Base-by-base conservation (phyloP, 2,888 invertebrate species). In the Caradrina clavipalpis region DNA sequence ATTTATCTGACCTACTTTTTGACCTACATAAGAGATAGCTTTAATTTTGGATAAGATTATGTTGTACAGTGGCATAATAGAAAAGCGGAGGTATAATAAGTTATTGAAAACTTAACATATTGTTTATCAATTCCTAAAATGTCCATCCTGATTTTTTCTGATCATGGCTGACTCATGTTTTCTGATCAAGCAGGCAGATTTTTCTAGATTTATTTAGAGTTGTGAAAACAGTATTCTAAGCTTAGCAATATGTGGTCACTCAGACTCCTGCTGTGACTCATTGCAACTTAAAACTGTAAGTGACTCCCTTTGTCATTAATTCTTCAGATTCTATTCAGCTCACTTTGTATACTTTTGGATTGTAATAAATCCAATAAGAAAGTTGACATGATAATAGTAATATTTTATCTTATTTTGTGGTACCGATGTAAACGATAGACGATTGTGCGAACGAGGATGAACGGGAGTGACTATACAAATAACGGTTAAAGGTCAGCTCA, bases 1-100 rank as follows among this genome's bases (percentile, higher is more conserved):
- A 72, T 88, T 88, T 86, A 85, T 84, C 85, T 91, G 91, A 92
- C 92, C 92, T 90, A 91, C 86, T 89, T 92, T 88, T 83, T 89
- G 88, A 91, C 89, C 91, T 90, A 91, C 86, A 81, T 79, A 77
- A 57, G 59, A 57, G 66, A 72, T 56, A 47, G 58, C 60, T 77
- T 49, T 61, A 56, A 42, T 61, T 69, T 58, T 58, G 58, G 35
- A 53, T 59, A 63, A 31, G 17, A 62, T 55, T 35, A 61, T 39
- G 19, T 60, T 69, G 47, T 35, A 19, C 31, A 63, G 35, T 45
- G n/a, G 26, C 13, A 31, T 45, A 26, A 50, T 53, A 53, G 15
- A 39, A 55, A 47, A 42, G 21, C 15, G 35, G 19, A 55, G 45
- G 11, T 31, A 60, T 45, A 17, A 45, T 8, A 39, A 39, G 39